Evolutionary conservation across 1,140 invertebrate species (phyloP).

Genomic region (Drosophila virilis): DNA sequence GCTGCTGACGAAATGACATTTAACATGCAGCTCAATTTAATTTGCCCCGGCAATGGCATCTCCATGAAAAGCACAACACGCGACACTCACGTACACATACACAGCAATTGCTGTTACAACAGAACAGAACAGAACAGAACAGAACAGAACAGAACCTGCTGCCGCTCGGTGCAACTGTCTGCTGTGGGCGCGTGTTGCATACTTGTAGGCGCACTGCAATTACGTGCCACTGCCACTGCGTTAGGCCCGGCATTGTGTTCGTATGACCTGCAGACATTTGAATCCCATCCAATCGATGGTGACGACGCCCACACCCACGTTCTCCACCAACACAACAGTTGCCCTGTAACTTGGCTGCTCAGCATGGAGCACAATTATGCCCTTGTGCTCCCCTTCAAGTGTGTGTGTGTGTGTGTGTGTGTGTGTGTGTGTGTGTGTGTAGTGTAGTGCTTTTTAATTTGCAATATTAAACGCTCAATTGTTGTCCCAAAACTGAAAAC

Average conservation of each 20-base stretch:
- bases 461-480: slow-evolving; percentile 49
- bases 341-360: slow-evolving; percentile 10
- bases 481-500: slow-evolving; percentile 27
- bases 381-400: slow-evolving; percentile 12
- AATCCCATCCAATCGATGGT: slow-evolving; percentile 64
- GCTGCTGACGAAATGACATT: slow-evolving; percentile 71
- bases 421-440: background rate
- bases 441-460: slow-evolving; percentile 34
- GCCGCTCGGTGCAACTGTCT: slow-evolving; percentile 20
- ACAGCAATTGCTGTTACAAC: no score
- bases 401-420: background rate
- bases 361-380: slow-evolving; percentile 29
- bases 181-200: slow-evolving; percentile 42
- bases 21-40: slow-evolving; percentile 78
- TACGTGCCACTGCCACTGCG: slow-evolving; percentile 64
- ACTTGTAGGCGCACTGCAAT: slow-evolving; percentile 73
- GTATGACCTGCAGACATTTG: slow-evolving; percentile 69
- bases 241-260: slow-evolving; percentile 38
- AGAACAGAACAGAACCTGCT: background rate
- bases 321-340: background rate
- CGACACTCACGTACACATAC: slow-evolving; percentile 10
- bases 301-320: background rate
- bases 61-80: slow-evolving; percentile 52
- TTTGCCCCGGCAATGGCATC: slow-evolving; percentile 66
- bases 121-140: no score